phyloP scores from a whole-genome alignment of 2,888 invertebrate species.

The Polyommatus icarus region DNA sequence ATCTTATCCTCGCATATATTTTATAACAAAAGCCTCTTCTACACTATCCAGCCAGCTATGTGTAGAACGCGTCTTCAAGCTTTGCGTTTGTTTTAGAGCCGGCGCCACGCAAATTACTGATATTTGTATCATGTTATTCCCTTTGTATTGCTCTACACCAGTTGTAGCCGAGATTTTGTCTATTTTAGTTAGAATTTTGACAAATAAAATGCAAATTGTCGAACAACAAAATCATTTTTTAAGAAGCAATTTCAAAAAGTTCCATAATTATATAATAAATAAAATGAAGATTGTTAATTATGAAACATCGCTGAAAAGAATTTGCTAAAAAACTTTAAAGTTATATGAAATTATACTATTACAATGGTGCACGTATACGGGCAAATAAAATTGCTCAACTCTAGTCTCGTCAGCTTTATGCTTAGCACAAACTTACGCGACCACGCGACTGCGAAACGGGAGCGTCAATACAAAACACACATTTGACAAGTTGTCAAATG shows the following conservation, averaged over 20 bases:
- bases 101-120: slow-evolving; percentile 65
- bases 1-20: background rate
- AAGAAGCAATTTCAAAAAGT: no score
- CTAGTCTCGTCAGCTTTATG: no score
- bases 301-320: background rate
- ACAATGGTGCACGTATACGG: no score
- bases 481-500: no score
- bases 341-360: no score
- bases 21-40: slow-evolving; percentile 48
- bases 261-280: background rate
- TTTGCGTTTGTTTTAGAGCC: slow-evolving; percentile 66
- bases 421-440: no score
- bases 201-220: no score
- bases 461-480: no score
- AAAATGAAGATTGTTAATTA: no score
- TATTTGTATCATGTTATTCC: slow-evolving; percentile 51
- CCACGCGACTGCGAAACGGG: no score
- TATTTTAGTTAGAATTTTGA: background rate
- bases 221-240: no score
- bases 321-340: background rate
- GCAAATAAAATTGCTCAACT: no score
- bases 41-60: slow-evolving; percentile 38
- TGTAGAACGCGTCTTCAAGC: slow-evolving; percentile 65
- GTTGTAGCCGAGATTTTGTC: background rate
- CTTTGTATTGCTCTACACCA: slow-evolving; percentile 37